Percentiles rank a stretch among this genome's conserved stretches.
These are phyloP conservation scores for Amazonetta brasiliensis DNA, from an alignment of 2,797 vertebrate genomes.

Conservation along the genomic window DNA sequence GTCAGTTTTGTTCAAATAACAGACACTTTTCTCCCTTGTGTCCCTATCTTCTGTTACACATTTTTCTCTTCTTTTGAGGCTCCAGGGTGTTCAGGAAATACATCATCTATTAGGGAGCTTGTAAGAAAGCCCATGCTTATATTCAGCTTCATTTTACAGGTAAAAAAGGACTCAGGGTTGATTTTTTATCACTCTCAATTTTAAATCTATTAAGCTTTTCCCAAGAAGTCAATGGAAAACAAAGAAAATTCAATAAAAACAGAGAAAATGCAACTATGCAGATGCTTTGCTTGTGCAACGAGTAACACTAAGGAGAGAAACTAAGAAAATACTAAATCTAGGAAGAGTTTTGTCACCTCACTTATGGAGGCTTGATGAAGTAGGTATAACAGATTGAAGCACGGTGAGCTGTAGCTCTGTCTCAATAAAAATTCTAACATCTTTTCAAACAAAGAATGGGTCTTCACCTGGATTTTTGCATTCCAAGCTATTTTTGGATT, in stretches of 20 bases:
- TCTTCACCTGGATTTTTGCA: background rate
- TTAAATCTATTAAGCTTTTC: slow-evolving; percentile 19
- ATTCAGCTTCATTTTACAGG: slow-evolving; percentile 21
- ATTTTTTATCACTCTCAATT: background rate
- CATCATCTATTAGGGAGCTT: background rate
- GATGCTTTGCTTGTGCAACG: background rate
- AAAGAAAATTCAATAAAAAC: background rate
- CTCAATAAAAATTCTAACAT: slow-evolving; percentile 6
- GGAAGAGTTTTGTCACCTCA: background rate
- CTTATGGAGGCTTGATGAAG: background rate
- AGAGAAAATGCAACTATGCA: background rate
- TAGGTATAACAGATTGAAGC: slow-evolving; percentile 2
- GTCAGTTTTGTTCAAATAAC: background rate
- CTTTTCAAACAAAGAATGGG: slow-evolving; percentile 19
- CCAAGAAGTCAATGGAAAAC: background rate
- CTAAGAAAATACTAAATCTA: slow-evolving; percentile 5
- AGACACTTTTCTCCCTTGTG: background rate
- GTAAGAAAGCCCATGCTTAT: background rate
- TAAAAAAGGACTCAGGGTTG: background rate
- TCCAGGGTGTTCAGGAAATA: background rate
- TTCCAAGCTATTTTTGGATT: background rate
- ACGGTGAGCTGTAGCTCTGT: background rate
- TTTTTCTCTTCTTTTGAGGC: background rate
- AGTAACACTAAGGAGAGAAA: background rate
- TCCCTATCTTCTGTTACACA: background rate